Percentiles rank a stretch among this genome's conserved stretches.
These are phyloP conservation scores for Strix occidentalis DNA, from an alignment of 2,797 vertebrate species.

Conservation along the genomic window DNA sequence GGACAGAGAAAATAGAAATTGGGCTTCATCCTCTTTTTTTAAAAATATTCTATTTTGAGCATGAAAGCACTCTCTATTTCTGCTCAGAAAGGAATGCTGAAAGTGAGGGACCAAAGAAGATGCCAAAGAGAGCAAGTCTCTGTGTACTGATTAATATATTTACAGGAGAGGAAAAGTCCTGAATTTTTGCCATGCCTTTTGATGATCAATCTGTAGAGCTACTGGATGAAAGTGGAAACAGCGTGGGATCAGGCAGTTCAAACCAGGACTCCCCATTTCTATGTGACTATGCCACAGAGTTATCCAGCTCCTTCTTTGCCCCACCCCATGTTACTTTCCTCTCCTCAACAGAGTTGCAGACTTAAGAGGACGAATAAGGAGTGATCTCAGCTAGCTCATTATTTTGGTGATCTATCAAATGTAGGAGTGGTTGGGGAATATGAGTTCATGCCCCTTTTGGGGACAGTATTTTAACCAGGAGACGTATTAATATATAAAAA, in stretches of 20 bases:
- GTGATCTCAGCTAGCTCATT: background rate
- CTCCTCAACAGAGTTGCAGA: background rate
- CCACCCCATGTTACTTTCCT: rapidly evolving
- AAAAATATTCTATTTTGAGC: background rate
- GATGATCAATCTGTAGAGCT: background rate
- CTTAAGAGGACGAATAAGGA: background rate
- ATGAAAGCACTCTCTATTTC: background rate
- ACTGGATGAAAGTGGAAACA: background rate
- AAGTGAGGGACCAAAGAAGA: background rate
- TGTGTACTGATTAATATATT: background rate
- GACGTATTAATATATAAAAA: background rate
- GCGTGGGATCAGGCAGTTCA: background rate
- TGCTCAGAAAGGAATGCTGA: background rate
- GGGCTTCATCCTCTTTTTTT: background rate
- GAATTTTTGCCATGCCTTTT: background rate
- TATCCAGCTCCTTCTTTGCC: background rate
- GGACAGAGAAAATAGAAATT: background rate
- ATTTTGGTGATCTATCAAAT: background rate
- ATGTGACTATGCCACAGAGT: background rate
- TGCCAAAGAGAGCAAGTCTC: rapidly evolving
- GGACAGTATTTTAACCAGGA: background rate
- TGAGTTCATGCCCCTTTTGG: background rate
- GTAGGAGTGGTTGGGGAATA: background rate
- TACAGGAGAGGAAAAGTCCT: background rate
- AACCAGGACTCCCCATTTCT: background rate